Conservation (phyloP, 1,140 invertebrate genomes). For the Spodoptera frugiperda region DNA sequence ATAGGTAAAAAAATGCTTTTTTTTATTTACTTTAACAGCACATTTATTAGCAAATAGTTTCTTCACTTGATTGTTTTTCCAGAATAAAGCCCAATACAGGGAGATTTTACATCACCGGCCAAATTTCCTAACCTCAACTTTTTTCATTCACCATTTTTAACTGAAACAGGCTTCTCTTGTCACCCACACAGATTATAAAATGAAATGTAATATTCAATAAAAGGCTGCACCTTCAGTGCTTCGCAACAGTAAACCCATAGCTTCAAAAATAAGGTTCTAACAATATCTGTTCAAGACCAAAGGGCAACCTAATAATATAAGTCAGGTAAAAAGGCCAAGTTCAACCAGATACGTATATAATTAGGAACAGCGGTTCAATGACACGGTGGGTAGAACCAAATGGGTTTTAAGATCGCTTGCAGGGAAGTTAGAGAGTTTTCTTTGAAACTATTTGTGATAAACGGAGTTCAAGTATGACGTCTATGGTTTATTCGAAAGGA, state of each 20-base stretch:
- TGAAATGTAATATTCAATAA: slow-evolving; percentile 21
- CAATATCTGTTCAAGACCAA: slow-evolving; percentile 11
- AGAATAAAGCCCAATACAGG: no score
- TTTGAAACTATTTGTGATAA: no score
- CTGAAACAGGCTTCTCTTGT: not conserved
- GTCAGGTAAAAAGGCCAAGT: slow-evolving; percentile 26
- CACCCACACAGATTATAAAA: not conserved
- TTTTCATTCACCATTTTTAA: no score
- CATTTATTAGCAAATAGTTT: no score
- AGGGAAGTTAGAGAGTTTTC: no score
- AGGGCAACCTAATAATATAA: slow-evolving; percentile 25
- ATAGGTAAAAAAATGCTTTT: no score
- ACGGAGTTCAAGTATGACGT: no score
- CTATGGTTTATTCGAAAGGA: no score
- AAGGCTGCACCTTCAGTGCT: slow-evolving; percentile 7
- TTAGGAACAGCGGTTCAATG: slow-evolving; percentile 28
- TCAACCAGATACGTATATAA: slow-evolving; percentile 4
- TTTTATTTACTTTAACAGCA: no score
- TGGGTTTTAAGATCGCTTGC: not conserved
- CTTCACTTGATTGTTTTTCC: no score
- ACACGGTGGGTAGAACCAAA: not conserved
- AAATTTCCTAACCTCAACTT: no score
- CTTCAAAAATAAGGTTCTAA: slow-evolving; percentile 4
- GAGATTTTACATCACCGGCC: no score
- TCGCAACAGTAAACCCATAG: not conserved